Evolutionary conservation across 1,140 invertebrate genomes (phyloP).

Genomic region (Orchestia grillus): DNA sequence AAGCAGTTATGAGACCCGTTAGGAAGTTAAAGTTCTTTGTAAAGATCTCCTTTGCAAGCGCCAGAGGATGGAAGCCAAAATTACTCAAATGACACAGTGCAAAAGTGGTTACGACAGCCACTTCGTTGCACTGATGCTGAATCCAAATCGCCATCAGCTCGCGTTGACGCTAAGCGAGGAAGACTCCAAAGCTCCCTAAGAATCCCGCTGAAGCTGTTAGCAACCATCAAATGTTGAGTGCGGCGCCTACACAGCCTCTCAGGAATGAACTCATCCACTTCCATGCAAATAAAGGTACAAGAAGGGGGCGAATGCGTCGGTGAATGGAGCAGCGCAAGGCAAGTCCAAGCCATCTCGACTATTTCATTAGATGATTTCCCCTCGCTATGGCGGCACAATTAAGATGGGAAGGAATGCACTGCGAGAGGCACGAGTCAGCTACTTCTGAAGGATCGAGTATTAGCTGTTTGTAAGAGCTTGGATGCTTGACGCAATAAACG

Average conservation of each 20-base stretch:
- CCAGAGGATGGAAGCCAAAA: background rate
- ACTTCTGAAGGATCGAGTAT: background rate
- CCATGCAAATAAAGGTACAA: background rate
- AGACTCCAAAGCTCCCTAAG: background rate
- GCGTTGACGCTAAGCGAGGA: background rate
- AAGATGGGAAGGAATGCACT: background rate
- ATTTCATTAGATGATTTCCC: conserved; percentile 12
- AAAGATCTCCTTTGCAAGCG: background rate
- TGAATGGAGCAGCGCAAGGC: background rate
- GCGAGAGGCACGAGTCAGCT: background rate
- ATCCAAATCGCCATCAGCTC: background rate
- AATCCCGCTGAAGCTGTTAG: background rate
- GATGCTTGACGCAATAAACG: too few species aligned
- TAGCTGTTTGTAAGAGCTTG: background rate
- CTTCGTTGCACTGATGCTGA: background rate
- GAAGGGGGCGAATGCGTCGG: background rate
- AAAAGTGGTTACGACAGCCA: background rate
- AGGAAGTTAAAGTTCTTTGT: background rate
- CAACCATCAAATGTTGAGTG: conserved; percentile 1
- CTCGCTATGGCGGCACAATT: background rate
- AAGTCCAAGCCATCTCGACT: conserved; percentile 36
- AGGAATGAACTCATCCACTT: conserved; percentile 11
- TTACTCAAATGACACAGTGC: background rate
- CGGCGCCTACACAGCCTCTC: background rate
- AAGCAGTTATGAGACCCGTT: background rate